Conservation (phyloP, 2,888 invertebrate genomes). For the Philhelius pedissequus region DNA sequence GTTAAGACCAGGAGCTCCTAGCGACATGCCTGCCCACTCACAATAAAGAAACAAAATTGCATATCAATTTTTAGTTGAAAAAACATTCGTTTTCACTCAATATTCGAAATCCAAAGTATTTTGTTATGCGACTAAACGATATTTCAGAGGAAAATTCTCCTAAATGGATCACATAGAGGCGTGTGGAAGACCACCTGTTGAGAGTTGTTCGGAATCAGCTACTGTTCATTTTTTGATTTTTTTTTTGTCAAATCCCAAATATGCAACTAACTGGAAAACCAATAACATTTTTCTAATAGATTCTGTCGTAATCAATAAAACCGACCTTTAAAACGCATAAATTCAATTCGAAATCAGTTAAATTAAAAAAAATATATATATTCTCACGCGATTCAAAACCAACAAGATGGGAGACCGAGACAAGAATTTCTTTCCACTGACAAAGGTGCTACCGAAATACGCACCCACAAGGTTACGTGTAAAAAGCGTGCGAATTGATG, state of each 20-base stretch:
- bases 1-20: constrained; percentile 68
- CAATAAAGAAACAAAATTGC: neutral
- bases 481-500: constrained; percentile 62
- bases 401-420: constrained; percentile 69
- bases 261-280: neutral
- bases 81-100: neutral
- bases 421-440: constrained; percentile 71
- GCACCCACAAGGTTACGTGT: constrained; percentile 79
- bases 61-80: neutral
- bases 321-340: neutral
- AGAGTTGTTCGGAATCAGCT: constrained; percentile 46
- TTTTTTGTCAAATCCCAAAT: neutral
- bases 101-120: neutral
- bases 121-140: neutral
- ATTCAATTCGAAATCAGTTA: neutral
- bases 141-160: neutral
- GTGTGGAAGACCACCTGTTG: constrained; percentile 63
- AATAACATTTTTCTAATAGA: neutral
- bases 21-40: constrained; percentile 50
- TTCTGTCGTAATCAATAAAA: neutral
- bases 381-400: constrained; percentile 24
- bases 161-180: constrained; percentile 12
- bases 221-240: constrained; percentile 51
- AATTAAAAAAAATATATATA: neutral
- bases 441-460: constrained; percentile 77